A percentile compares a stretch with the other conserved stretches of the same genome.
These are phyloP conservation scores for Drosophila paulistorum DNA, from an alignment of 1,140 invertebrate genomes.

Conservation along the genomic window DNA sequence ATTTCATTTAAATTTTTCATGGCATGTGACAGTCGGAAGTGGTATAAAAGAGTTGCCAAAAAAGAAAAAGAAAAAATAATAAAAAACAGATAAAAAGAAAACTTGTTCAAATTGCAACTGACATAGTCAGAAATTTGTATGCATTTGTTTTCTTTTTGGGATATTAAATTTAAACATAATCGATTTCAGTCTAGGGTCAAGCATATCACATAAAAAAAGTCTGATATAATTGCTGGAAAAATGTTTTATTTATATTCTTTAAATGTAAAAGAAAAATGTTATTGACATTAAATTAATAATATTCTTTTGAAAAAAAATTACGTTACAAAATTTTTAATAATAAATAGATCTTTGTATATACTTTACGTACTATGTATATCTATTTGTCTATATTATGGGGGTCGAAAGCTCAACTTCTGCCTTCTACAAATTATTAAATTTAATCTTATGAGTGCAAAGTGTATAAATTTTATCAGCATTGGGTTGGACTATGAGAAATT, in stretches of 20 bases:
- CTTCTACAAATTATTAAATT: too few species aligned
- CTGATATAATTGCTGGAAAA: too few species aligned
- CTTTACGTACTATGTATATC: too few species aligned
- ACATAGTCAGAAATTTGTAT: constrained; percentile 26
- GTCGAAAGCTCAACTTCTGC: too few species aligned
- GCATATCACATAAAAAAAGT: constrained; percentile 13
- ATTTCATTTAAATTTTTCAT: constrained; percentile 75
- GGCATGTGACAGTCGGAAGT: constrained; percentile 59
- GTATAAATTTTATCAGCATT: too few species aligned
- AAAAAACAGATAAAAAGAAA: neutral
- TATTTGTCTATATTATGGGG: too few species aligned
- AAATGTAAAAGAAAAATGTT: constrained; percentile 5
- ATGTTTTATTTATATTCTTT: neutral
- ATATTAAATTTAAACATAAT: constrained; percentile 61
- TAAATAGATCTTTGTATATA: too few species aligned
- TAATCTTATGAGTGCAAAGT: too few species aligned
- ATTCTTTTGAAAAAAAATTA: too few species aligned
- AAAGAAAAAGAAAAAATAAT: constrained; percentile 26
- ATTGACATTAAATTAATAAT: too few species aligned
- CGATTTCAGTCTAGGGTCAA: constrained; percentile 56
- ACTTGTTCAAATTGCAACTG: constrained; percentile 37
- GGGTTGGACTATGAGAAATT: too few species aligned
- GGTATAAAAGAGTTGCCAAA: constrained; percentile 10
- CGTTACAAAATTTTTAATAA: too few species aligned
- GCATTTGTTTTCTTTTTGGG: constrained; percentile 8